Base-by-base conservation (phyloP, 2,113 vertebrate genomes). In the Phrynocephalus versicolor region DNA sequence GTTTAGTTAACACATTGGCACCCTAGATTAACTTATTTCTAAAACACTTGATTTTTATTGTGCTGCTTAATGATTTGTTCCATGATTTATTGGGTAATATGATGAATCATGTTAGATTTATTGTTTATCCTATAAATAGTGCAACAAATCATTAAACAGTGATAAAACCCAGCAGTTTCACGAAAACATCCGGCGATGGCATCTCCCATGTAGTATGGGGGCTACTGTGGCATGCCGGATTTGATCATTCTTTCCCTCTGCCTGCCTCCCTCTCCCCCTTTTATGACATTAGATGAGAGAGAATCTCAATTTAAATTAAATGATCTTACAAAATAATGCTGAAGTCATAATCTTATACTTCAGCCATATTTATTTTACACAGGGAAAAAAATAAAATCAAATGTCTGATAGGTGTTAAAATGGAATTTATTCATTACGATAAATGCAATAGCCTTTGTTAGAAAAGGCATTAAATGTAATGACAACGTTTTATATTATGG, bases 41-140 rank as follows among this genome's bases (percentile, higher is more conserved):
- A 95, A 97, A 97, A 96, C 96, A 96, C 96, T 97, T 96, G 96
- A 97, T 96, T 96, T 86, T 97, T 96, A 97, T 97, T 96, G 95
- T 91, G 95, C 93, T 94, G 96, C 95, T 94, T 97, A 96, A 97
- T 96, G 96, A 96, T 96, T 97, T 97, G 95, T 96, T 95, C 94
- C 93, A 95, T 96, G 96, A 97, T 97, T 96, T 97, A 96, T 97
- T 95, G 96, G 95, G 92, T 95, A 95, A 96, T 96, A 95, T 95
- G 96, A 96, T 95, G 95, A 96, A 96, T 96, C 95, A 94, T 93
- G 95, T 92, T 94, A 94, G 94, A 97, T 97, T 97, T 96, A 97
- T 96, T 96, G 95, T 96, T 97, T 96, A 96, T 96, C 94, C 93
- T 95, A 95, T 96, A 96, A 96, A 95, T 95, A 96, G 95, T 93